Percentiles rank a stretch among this genome's conserved stretches.
phyloP scores from a whole-genome alignment of 2,888 invertebrate species.

The Leptinotarsa peninsularis region DNA sequence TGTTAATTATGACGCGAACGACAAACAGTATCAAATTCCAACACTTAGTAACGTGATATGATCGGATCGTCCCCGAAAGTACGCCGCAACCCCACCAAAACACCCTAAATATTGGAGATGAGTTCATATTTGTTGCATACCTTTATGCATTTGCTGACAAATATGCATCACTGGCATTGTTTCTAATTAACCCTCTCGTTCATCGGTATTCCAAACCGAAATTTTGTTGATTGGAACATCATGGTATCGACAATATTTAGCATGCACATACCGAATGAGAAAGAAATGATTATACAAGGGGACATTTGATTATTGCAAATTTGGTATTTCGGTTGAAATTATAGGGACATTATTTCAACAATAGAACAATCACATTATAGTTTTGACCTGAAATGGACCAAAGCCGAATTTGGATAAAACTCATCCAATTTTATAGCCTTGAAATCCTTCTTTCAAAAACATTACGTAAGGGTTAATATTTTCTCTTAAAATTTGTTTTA shows the following conservation, averaged over 20 bases:
- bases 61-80: slow-evolving; percentile 56
- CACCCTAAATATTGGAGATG: slow-evolving; percentile 58
- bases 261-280: background rate
- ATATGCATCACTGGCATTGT: slow-evolving; percentile 60
- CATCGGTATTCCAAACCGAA: slow-evolving; percentile 12
- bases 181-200: slow-evolving; percentile 39
- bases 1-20: slow-evolving; percentile 65
- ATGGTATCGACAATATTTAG: background rate
- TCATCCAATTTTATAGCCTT: too few relatives aligned
- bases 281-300: too few relatives aligned
- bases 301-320: too few relatives aligned
- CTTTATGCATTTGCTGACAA: slow-evolving; percentile 60
- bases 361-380: too few relatives aligned
- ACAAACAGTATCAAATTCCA: slow-evolving; percentile 62
- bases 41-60: slow-evolving; percentile 58
- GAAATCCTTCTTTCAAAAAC: too few relatives aligned
- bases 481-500: too few relatives aligned
- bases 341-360: too few relatives aligned
- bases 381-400: too few relatives aligned
- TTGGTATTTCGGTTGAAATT: too few relatives aligned
- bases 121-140: slow-evolving; percentile 63
- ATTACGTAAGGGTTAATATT: too few relatives aligned
- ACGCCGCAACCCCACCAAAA: slow-evolving; percentile 56
- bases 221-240: slow-evolving; percentile 8
- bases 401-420: too few relatives aligned